Evolutionary conservation across 2,113 vertebrate genomes (phyloP), one percentile per base, ranked within the genome.

Genomic region (Gallinago paraguaiae): DNA sequence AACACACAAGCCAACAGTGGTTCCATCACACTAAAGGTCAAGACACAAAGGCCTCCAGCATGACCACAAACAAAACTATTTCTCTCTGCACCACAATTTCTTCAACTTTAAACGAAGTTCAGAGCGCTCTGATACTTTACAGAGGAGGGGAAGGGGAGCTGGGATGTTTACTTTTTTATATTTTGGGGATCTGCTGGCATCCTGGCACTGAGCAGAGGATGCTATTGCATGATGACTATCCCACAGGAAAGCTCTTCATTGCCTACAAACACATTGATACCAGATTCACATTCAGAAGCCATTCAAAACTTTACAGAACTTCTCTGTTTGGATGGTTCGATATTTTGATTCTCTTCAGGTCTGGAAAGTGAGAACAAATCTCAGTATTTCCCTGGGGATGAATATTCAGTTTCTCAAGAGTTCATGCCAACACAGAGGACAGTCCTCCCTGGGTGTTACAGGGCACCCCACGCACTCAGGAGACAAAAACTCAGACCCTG

Each of bases 151-250:
- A 19, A 70, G 27, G 68, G 6, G 18, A 91, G 35, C 8, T 30
- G 28, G 10, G 19, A 45, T 82, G 41, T 59, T 78, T 43, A 18
- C 13, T 43, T 82, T 16, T 28, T 25, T 46, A 33, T 9, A 8
- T 23, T 75, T 82, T 24, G 4, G 37, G 24, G 13, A 88, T 27
- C 25, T 78, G 51, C 28, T 51, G 41, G 18, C 56, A 70, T 37
- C 46, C 59, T 41, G 25, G 48, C 69, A 70, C 11, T 28, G 35
- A 76, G 41, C 37, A 87, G 46, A 88, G 35, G 16, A 65, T 1
- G 2, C 17, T 19, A 1, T 5, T 12, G 35, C n/a, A 28, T 2
- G 10, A 51, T 4, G 2, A 19, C 8, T 41, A 23, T 33, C 31
- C 33, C 43, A 35, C 3, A 61, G 13, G 31, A 82, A 35, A 90